phyloP scores from a whole-genome alignment of 1,140 invertebrate species.

The Calliopsis andreniformis region DNA sequence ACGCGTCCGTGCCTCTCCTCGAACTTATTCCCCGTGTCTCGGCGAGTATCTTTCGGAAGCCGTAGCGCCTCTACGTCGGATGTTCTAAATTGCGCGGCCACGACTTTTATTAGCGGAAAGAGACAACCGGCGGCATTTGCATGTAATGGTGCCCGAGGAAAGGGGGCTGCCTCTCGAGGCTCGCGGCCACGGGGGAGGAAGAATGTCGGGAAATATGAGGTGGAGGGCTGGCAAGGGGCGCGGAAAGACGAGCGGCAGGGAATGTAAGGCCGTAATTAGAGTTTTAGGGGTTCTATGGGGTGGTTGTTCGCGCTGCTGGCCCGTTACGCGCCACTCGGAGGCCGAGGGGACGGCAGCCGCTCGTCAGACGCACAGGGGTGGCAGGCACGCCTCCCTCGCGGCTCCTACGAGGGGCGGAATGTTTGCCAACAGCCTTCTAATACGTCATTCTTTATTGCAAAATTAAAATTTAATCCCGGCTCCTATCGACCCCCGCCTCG shows the following conservation, averaged over 20 bases:
- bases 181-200: slow-evolving; percentile 59
- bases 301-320: slow-evolving; percentile 64
- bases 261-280: slow-evolving; percentile 78
- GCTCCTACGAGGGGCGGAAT: slow-evolving; percentile 54
- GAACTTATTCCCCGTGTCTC: slow-evolving; percentile 38
- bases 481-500: slow-evolving; percentile 40
- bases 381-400: slow-evolving; percentile 50
- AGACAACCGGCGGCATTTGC: slow-evolving; percentile 79
- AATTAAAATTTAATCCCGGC: slow-evolving; percentile 80
- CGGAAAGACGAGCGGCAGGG: slow-evolving; percentile 39
- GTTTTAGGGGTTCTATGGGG: slow-evolving; percentile 72
- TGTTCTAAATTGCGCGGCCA: slow-evolving; percentile 70
- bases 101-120: slow-evolving; percentile 77
- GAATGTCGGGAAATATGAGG: slow-evolving; percentile 67
- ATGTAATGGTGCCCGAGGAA: slow-evolving; percentile 78
- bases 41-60: slow-evolving; percentile 60
- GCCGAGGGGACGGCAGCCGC: neutral
- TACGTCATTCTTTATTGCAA: slow-evolving; percentile 80
- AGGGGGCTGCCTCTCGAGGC: slow-evolving; percentile 13
- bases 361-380: slow-evolving; percentile 31
- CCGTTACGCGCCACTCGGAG: slow-evolving; percentile 22
- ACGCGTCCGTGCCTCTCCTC: slow-evolving; percentile 29
- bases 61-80: slow-evolving; percentile 57
- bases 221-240: slow-evolving; percentile 30
- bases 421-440: slow-evolving; percentile 74